Evolutionary conservation across 1,140 invertebrate genomes (phyloP), one percentile per base, ranked within the genome.

Genomic region (Aphaenogaster rudis): DNA sequence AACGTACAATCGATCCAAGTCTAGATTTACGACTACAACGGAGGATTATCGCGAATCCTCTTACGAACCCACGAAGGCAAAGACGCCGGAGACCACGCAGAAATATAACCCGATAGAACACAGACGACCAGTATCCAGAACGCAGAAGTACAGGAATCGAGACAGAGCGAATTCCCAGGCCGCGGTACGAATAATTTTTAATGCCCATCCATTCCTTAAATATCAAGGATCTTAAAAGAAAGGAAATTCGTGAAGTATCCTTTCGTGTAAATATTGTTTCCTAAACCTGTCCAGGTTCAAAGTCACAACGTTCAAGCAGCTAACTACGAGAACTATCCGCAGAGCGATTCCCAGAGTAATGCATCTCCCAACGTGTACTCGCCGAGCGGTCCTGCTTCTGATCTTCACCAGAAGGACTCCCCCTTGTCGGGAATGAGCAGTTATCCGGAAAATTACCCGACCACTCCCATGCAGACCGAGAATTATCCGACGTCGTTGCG

Each of bases 31-130:
- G 0, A 93, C 89, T 0, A 92, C 90, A 1, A 95, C 94, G 7
- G 95, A 94, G 5, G 93, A 94, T 48, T 95, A 95, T 67, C 86
- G 74, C 7, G 94, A 95, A 21, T 88, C 92, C 7, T 87, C 88
- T 66, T 95, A 95, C 80, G 94, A 95, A 7, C 92, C 94, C 9
- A 94, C 93, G 5, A 94, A 88, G 84, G 86, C 88, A 42, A 94
- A 88, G 81, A 87, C 88, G 28, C 77, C 93, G 0, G 94, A 92
- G 15, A 94, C 93, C 0, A 95, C 94, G 3, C 84, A 85, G 50
- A 93, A 84, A 63, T 93, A 95, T 57, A 92, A 72, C 15, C 39
- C 90, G n/a, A 86, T 92, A 15, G 88, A 89, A 33, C 86, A 92
- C 1, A 93, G 92, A 72, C 91, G 93, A 82, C 92, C 93, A 4